These are phyloP conservation scores for Gymnocephalus cernua DNA, from an alignment of 2,113 vertebrate species.

Conservation along the genomic window DNA sequence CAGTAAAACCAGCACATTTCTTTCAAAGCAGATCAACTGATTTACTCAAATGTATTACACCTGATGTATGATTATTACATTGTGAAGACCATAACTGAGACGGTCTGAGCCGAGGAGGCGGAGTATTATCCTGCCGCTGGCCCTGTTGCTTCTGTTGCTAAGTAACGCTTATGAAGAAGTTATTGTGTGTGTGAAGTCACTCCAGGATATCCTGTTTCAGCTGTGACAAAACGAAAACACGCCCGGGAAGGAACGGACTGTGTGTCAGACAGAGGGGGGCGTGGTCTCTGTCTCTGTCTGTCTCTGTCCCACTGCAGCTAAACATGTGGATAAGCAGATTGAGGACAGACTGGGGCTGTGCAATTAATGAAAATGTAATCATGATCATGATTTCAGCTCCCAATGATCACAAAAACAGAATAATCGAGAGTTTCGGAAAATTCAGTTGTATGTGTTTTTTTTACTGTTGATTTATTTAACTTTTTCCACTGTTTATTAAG, in stretches of 20 bases:
- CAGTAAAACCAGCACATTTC: not conserved
- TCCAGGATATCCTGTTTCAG: slow-evolving; percentile 88
- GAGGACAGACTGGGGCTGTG: not conserved
- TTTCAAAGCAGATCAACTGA: not conserved
- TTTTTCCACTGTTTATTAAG: too few relatives aligned
- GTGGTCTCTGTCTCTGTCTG: not conserved
- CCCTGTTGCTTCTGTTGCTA: slow-evolving; percentile 78
- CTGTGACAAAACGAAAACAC: slow-evolving; percentile 68
- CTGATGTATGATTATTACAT: not conserved
- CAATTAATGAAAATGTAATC: too few relatives aligned
- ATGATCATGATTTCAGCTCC: too few relatives aligned
- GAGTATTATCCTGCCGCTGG: slow-evolving; percentile 22
- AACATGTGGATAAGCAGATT: not conserved
- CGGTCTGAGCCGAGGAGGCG: not conserved
- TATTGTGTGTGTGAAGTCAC: slow-evolving; percentile 74
- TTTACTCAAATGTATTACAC: not conserved
- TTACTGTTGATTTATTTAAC: too few relatives aligned
- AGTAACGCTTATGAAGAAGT: slow-evolving; percentile 71
- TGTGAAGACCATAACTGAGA: slow-evolving; percentile 24
- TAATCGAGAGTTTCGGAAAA: too few relatives aligned
- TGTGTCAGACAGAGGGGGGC: slow-evolving; percentile 16
- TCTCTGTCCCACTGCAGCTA: slow-evolving; percentile 11
- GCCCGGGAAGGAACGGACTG: slow-evolving; percentile 19
- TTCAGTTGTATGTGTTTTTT: too few relatives aligned
- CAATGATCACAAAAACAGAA: too few relatives aligned